A percentile compares a stretch with the other conserved stretches of the same genome.
Conservation (phyloP, 2,888 invertebrate genomes). For the Andrena haemorrhoa region DNA sequence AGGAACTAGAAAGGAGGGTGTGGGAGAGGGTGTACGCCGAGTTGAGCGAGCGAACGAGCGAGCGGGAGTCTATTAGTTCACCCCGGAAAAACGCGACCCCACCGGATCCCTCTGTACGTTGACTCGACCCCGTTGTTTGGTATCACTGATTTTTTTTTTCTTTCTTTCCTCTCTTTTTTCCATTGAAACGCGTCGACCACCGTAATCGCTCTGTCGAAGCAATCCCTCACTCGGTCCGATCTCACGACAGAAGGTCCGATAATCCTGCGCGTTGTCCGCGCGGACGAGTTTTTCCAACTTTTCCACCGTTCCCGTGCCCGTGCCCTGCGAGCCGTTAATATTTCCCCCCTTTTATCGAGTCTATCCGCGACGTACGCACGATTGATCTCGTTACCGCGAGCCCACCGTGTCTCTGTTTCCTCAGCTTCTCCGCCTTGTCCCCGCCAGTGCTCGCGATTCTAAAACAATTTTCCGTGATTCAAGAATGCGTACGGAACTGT, state of each 20-base stretch:
- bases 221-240: slow-evolving; percentile 71
- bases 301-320: slow-evolving; percentile 32
- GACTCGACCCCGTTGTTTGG: slow-evolving; percentile 76
- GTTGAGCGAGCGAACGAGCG: slow-evolving; percentile 77
- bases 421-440: slow-evolving; percentile 1
- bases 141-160: slow-evolving; percentile 79
- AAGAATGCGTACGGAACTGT: neutral
- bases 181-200: slow-evolving; percentile 78
- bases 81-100: slow-evolving; percentile 81
- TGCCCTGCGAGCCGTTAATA: slow-evolving; percentile 38
- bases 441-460: neutral
- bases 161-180: slow-evolving; percentile 71
- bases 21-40: slow-evolving; percentile 71
- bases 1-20: slow-evolving; percentile 58
- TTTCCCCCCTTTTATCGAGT: slow-evolving; percentile 51
- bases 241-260: slow-evolving; percentile 70
- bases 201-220: slow-evolving; percentile 80
- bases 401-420: slow-evolving; percentile 26
- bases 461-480: slow-evolving; percentile 39
- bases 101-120: slow-evolving; percentile 70
- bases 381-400: slow-evolving; percentile 54
- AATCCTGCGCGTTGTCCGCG: slow-evolving; percentile 63
- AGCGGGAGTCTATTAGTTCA: slow-evolving; percentile 83
- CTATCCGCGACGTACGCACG: slow-evolving; percentile 46
- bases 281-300: slow-evolving; percentile 63